These are phyloP conservation scores for Hylomyscus alleni DNA, from an alignment of 2,797 vertebrate genomes.

Conservation along the genomic window DNA sequence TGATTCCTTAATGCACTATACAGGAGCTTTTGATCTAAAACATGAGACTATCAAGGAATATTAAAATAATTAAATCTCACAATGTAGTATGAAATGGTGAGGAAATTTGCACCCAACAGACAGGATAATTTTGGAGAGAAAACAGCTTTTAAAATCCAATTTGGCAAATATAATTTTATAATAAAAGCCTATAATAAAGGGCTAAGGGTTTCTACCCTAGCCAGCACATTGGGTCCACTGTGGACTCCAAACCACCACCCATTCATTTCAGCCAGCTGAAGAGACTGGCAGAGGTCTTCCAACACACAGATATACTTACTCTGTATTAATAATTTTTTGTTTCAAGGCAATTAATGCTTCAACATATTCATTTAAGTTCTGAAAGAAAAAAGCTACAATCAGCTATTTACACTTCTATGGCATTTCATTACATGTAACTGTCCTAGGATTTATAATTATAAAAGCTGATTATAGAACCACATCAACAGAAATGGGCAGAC, in stretches of 20 bases:
- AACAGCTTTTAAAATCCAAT: not conserved
- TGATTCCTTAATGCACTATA: not conserved
- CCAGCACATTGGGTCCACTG: accelerated
- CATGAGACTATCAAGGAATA: slow-evolving; percentile 24
- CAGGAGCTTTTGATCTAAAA: not conserved
- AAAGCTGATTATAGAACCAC: not conserved
- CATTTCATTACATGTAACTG: not conserved
- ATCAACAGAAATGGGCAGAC: not conserved
- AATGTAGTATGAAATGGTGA: not conserved
- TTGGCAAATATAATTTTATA: not conserved
- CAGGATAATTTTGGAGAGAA: not conserved
- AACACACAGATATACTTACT: slow-evolving; percentile 92
- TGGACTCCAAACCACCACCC: not conserved
- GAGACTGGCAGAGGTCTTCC: not conserved
- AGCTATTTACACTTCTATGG: not conserved
- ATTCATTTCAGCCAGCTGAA: not conserved
- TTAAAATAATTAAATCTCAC: not conserved
- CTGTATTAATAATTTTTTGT: slow-evolving; percentile 95
- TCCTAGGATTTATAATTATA: not conserved
- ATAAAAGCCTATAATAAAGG: not conserved
- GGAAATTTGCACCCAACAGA: not conserved
- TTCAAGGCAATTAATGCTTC: slow-evolving; percentile 95
- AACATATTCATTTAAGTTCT: slow-evolving; percentile 97
- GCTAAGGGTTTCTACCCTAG: not conserved
- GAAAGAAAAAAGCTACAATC: slow-evolving; percentile 81